Evolutionary conservation across 2,797 vertebrate genomes (phyloP).

Genomic region (Gila robusta): DNA sequence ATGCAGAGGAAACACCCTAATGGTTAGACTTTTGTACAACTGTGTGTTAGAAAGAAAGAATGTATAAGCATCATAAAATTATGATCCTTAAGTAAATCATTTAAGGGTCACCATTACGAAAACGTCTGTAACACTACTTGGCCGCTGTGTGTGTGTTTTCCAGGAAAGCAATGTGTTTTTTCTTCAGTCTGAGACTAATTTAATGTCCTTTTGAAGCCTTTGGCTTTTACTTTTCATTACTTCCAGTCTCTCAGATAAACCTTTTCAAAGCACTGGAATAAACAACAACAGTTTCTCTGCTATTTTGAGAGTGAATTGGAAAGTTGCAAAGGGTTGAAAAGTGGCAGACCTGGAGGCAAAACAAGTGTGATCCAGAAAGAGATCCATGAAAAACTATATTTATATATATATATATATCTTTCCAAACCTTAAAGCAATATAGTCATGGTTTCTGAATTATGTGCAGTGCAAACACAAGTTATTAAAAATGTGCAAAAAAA

Average conservation of each 20-base stretch:
- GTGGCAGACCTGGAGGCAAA: neutral
- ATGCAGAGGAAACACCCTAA: slow-evolving; percentile 36
- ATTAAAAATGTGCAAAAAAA: neutral
- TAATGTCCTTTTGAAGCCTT: neutral
- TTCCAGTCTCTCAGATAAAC: slow-evolving; percentile 1
- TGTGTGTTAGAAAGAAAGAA: neutral
- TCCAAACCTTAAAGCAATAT: neutral
- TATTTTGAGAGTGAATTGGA: slow-evolving; percentile 14
- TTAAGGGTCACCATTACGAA: neutral
- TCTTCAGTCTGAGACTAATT: slow-evolving; percentile 12
- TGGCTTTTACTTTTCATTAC: slow-evolving; percentile 19
- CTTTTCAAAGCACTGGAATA: neutral
- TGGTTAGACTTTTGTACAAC: slow-evolving; percentile 7
- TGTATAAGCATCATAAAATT: neutral
- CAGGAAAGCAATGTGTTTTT: slow-evolving; percentile 9
- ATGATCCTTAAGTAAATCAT: neutral
- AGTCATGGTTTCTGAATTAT: neutral
- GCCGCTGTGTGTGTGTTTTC: neutral
- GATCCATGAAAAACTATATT: neutral
- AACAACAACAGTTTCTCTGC: slow-evolving; percentile 27
- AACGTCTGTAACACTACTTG: neutral
- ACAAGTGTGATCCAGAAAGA: slow-evolving; percentile 6
- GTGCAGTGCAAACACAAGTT: slow-evolving; percentile 9
- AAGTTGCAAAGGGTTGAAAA: slow-evolving; percentile 18
- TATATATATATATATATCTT: too few species aligned